A percentile compares a stretch with the other conserved stretches of the same genome.
Conservation (phyloP, 2,797 vertebrate genomes). For the Carduelis carduelis region DNA sequence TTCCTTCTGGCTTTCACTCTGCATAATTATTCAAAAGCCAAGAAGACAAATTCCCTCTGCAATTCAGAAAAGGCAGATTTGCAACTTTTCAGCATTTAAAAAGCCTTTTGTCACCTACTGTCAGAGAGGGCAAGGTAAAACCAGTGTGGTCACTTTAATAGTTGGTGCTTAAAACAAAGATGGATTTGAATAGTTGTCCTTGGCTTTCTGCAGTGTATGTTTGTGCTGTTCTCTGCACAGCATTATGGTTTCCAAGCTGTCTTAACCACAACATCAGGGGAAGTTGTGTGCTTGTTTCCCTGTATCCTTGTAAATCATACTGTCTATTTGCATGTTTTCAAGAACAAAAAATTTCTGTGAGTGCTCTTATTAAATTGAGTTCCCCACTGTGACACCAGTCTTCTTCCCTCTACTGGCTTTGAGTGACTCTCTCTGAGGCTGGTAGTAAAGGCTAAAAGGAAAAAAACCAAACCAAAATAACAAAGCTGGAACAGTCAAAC, state of each 20-base stretch:
- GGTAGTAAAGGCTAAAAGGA: background rate
- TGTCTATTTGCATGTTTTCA: slow-evolving; percentile 51
- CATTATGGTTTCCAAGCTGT: slow-evolving; percentile 33
- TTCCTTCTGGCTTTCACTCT: background rate
- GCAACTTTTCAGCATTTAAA: slow-evolving; percentile 26
- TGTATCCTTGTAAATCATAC: slow-evolving; percentile 63
- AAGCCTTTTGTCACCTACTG: slow-evolving; percentile 38
- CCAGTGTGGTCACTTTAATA: slow-evolving; percentile 33
- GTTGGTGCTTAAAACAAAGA: slow-evolving; percentile 13
- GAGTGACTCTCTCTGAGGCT: slow-evolving; percentile 9
- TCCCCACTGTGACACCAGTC: slow-evolving; percentile 26
- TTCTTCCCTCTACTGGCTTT: background rate
- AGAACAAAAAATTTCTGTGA: slow-evolving; percentile 53
- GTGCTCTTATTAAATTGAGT: slow-evolving; percentile 12
- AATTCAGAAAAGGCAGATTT: slow-evolving; percentile 26
- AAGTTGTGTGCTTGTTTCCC: background rate
- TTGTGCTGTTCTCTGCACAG: slow-evolving; percentile 3
- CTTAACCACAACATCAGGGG: slow-evolving; percentile 18
- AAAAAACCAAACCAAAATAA: background rate
- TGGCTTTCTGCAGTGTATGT: background rate
- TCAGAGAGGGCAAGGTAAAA: slow-evolving; percentile 19
- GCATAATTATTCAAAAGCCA: background rate
- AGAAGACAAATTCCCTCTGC: background rate
- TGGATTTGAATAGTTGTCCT: slow-evolving; percentile 10
- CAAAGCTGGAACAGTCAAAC: slow-evolving; percentile 22